These are phyloP conservation scores for Zalophus californianus DNA, from an alignment of 2,797 vertebrate species.

Conservation along the genomic window DNA sequence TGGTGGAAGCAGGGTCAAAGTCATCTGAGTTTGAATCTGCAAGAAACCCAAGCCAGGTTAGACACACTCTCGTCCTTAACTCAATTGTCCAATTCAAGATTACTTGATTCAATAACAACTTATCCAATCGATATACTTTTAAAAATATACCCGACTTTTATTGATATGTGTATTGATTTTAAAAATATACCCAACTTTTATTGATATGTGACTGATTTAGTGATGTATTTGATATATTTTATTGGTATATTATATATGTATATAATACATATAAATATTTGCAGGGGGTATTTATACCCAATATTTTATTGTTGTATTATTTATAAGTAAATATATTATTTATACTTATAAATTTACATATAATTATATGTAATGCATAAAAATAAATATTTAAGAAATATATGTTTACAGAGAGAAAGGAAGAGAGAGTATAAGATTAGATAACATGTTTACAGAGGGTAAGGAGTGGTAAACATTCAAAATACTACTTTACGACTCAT, in stretches of 20 bases:
- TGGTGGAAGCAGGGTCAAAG: constrained; percentile 99
- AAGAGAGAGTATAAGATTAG: neutral
- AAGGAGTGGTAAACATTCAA: neutral
- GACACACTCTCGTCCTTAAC: neutral
- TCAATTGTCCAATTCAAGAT: neutral
- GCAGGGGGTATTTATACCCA: neutral
- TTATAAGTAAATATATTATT: neutral
- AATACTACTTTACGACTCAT: neutral
- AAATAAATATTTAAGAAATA: neutral
- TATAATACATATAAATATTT: neutral
- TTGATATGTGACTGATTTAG: neutral
- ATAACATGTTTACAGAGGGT: neutral
- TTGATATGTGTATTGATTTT: neutral
- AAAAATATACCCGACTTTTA: neutral
- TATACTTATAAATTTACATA: neutral
- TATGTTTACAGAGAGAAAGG: neutral
- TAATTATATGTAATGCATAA: neutral
- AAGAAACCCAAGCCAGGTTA: constrained; percentile 82
- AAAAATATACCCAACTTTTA: neutral
- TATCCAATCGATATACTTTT: neutral
- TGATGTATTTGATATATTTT: neutral
- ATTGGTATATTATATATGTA: neutral
- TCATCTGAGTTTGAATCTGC: constrained; percentile 99
- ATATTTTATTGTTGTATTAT: neutral
- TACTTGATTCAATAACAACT: neutral